Base-by-base conservation (phyloP, 1,140 invertebrate species). In the Phymorhynchus buccinoides region DNA sequence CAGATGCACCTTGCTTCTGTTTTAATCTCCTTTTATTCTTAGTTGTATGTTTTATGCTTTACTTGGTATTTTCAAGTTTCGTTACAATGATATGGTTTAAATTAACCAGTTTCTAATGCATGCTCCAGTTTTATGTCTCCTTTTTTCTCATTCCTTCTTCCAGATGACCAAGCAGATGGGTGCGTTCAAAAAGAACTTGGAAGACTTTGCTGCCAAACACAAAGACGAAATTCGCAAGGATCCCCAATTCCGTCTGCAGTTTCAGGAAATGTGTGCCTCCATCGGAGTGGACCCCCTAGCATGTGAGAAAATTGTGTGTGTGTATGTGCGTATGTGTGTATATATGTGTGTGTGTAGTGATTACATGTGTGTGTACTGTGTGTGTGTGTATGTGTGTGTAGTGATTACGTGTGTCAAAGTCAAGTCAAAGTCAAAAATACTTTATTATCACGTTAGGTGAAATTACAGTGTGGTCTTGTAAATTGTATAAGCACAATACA, bases 241-340 rank as follows among this genome's bases (percentile, higher is more conserved):
- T 93, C 95, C 98, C 0, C 96, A 97, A 88, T 99, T 99, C 92
- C 95, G 99, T 77, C 94, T 96, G 78, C 98, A 99, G 91, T 99
- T 99, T 93, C 98, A 99, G 83, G 97, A 99, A 93, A 99, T 99
- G 99, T 99, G 99, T 94, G 97, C 99, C 0, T 97, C 97, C 0
- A 99, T 99, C 86, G 99, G 99, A 0, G 99, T 99, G 0, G 99
- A 99, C 94, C 99, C 99, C 0, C 93, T 99, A 56, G 97, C 98
- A 16, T 99, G 97, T 85, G 98, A 97, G 93, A 89, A 81, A 85
- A 48, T 14, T 56, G 32, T 14, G 18, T 18, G 18, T 18, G 2
- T 52, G 48, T 52, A 18, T 52, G 48, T 52, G 48, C 22, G 48
- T 52, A 18, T 52, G 48, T 2, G 2, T 52, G 48, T 52, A 18